These are phyloP conservation scores for Ectemnius continuus DNA, from an alignment of 2,888 invertebrate species.

Conservation along the genomic window DNA sequence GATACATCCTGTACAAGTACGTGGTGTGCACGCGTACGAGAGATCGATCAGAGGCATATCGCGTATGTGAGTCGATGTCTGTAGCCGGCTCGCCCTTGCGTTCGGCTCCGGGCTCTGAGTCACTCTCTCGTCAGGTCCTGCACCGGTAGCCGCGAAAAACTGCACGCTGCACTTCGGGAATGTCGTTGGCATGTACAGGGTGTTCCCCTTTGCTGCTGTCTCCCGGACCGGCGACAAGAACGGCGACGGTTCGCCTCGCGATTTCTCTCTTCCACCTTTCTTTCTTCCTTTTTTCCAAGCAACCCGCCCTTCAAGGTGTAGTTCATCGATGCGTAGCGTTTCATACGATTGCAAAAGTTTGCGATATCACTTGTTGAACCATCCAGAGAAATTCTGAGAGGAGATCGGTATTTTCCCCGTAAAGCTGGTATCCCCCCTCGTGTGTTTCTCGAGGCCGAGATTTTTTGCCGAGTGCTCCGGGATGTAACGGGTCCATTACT, in stretches of 20 bases:
- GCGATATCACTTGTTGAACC: no score
- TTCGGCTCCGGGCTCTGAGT: conserved; percentile 65
- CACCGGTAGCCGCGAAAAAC: conserved; percentile 70
- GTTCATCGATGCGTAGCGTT: no score
- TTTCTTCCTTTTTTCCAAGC: conserved; percentile 28
- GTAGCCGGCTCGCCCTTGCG: conserved; percentile 50
- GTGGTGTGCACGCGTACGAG: conserved; percentile 28
- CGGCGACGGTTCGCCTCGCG: conserved; percentile 57
- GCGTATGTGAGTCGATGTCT: not conserved
- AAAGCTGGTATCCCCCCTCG: no score
- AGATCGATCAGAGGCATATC: not conserved
- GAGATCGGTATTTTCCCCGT: no score
- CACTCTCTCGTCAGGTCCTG: conserved; percentile 66
- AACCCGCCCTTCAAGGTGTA: no score
- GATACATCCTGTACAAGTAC: conserved; percentile 20
- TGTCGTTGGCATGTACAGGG: conserved; percentile 74
- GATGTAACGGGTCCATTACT: no score
- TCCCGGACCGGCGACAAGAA: conserved; percentile 63
- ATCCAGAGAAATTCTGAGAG: no score
- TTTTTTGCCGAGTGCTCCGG: no score
- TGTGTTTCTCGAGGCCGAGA: no score
- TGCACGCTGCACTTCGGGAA: conserved; percentile 74
- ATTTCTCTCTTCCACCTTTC: conserved; percentile 53
- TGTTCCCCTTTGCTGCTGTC: conserved; percentile 66
- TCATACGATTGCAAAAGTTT: no score